Conservation (phyloP, 2,888 invertebrate species). For the Drosophila sordidula region DNA sequence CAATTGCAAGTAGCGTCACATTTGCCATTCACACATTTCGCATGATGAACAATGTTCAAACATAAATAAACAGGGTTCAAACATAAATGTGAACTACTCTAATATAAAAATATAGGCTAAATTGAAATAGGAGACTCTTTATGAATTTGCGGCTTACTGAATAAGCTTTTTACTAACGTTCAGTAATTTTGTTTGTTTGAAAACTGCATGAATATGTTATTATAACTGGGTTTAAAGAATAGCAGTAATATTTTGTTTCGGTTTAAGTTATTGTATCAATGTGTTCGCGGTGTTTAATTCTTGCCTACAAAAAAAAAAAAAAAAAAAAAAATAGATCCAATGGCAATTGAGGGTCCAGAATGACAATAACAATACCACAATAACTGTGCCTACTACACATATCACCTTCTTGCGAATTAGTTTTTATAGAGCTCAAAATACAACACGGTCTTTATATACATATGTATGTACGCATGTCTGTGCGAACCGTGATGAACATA, state of each 20-base stretch:
- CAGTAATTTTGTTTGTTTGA: neutral
- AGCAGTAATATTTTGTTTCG: neutral
- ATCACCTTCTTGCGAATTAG: constrained; percentile 59
- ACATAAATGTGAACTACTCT: too few relatives aligned
- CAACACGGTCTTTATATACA: constrained; percentile 10
- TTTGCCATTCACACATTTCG: neutral
- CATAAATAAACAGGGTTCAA: neutral
- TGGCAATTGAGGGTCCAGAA: too few relatives aligned
- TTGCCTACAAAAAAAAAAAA: too few relatives aligned
- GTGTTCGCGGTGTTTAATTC: too few relatives aligned
- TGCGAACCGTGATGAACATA: constrained; percentile 5
- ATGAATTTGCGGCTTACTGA: neutral
- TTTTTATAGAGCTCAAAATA: constrained; percentile 62
- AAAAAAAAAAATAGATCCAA: too few relatives aligned
- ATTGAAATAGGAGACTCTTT: too few relatives aligned
- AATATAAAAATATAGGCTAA: too few relatives aligned
- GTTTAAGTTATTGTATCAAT: too few relatives aligned
- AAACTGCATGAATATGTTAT: too few relatives aligned
- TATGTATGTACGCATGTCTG: constrained; percentile 10
- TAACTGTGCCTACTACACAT: constrained; percentile 5
- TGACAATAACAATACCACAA: too few relatives aligned
- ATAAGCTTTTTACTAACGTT: neutral
- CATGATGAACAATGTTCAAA: neutral
- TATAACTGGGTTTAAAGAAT: neutral
- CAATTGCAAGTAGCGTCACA: neutral